A percentile compares a stretch with the other conserved stretches of the same genome.
phyloP scores from a whole-genome alignment of 2,888 invertebrate species.

The Melipona beecheii region DNA sequence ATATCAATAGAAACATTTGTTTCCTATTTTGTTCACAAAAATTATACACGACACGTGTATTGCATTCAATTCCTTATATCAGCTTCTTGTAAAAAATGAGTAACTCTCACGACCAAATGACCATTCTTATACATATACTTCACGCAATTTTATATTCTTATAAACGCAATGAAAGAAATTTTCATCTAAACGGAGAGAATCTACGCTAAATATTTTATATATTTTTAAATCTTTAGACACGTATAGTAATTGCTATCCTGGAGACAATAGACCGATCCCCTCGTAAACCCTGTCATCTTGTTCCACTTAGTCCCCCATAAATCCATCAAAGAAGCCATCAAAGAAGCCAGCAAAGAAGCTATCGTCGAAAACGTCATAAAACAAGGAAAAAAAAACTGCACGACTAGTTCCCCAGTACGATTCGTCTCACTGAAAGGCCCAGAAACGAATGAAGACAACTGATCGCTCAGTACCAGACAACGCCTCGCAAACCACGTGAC shows the following conservation, averaged over 20 bases:
- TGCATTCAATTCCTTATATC: neutral
- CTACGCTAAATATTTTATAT: no score
- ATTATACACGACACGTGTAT: neutral
- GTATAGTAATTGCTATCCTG: neutral
- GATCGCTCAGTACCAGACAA: no score
- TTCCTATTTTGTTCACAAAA: neutral
- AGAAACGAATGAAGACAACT: no score
- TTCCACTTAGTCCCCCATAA: conserved; percentile 1
- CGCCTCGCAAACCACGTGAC: no score
- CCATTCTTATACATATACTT: neutral
- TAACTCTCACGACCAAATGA: neutral
- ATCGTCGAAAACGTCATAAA: conserved; percentile 14
- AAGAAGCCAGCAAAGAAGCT: neutral
- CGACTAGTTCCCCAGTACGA: no score
- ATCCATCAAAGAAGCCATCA: conserved; percentile 13
- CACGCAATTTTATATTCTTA: no score
- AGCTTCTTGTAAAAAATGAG: neutral
- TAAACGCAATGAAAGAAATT: no score
- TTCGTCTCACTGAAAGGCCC: no score
- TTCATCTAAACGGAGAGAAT: no score
- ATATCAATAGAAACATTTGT: neutral
- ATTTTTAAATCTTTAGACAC: neutral
- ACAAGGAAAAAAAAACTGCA: neutral
- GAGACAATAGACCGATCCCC: conserved; percentile 1
- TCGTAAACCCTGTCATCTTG: neutral